Percentiles rank a stretch among this genome's conserved stretches.
phyloP scores from a whole-genome alignment of 2,888 invertebrate species.

The Sinohyriopsis cumingii region DNA sequence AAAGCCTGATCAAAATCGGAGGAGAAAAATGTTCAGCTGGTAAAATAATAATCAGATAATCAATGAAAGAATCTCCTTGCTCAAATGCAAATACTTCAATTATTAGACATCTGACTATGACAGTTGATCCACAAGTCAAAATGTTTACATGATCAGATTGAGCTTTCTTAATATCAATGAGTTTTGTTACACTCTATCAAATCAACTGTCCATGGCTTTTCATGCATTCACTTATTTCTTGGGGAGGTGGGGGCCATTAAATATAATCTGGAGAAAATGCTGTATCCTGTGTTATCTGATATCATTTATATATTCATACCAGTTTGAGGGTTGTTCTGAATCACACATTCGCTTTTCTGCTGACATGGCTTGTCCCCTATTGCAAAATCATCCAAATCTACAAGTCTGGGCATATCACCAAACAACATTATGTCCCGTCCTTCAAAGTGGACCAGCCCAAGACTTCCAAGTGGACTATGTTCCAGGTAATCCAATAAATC shows the following conservation, averaged over 20 bases:
- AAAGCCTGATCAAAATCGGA: too few species aligned
- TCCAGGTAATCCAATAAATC: conserved; percentile 53
- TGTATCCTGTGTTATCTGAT: too few species aligned
- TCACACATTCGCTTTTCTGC: conserved; percentile 28
- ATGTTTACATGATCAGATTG: too few species aligned
- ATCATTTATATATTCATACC: too few species aligned
- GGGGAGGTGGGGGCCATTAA: conserved; percentile 2
- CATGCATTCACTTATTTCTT: conserved; percentile 22
- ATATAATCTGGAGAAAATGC: too few species aligned
- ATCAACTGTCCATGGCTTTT: not conserved
- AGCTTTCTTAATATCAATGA: too few species aligned
- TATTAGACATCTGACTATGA: too few species aligned
- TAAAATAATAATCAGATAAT: too few species aligned
- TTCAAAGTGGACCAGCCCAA: conserved; percentile 20
- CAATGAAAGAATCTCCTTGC: too few species aligned
- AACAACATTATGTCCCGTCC: conserved; percentile 52
- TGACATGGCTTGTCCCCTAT: conserved; percentile 48
- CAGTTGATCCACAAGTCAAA: too few species aligned
- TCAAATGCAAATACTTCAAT: too few species aligned
- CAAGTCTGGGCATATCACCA: conserved; percentile 41
- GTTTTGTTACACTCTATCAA: not conserved
- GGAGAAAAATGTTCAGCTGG: too few species aligned
- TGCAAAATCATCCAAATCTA: conserved; percentile 57
- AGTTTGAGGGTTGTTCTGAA: conserved; percentile 3
- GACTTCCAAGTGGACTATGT: conserved; percentile 50